Percentiles rank a stretch among this genome's conserved stretches.
Evolutionary conservation across 2,113 vertebrate species (phyloP).

Genomic region (Naja naja): DNA sequence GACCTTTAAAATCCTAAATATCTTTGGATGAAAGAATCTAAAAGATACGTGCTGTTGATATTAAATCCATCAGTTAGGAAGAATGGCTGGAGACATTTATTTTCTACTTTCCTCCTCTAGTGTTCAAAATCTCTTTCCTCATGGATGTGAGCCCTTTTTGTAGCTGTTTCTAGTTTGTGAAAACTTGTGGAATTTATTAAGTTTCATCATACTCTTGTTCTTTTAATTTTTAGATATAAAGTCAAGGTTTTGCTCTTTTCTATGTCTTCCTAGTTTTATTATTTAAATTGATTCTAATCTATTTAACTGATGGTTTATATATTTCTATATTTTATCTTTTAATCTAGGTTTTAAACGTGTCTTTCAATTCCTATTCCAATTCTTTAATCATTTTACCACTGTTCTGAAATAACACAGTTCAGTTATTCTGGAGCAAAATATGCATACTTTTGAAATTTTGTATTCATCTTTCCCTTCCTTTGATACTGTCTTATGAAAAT

Average conservation of each 20-base stretch:
- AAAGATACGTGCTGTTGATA: neutral
- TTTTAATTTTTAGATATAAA: neutral
- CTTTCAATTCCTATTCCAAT: neutral
- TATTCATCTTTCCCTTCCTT: neutral
- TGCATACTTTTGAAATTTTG: neutral
- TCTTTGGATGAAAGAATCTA: neutral
- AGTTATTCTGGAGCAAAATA: neutral
- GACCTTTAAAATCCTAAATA: neutral
- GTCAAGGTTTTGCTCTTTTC: neutral
- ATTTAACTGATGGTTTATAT: neutral
- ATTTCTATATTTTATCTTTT: neutral
- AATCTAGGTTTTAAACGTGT: neutral
- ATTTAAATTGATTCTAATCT: neutral
- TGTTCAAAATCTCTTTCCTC: neutral
- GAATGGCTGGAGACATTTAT: neutral
- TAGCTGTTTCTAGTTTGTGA: neutral
- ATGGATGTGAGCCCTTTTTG: neutral
- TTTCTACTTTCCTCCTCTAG: neutral
- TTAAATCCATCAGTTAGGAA: neutral
- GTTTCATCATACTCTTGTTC: neutral
- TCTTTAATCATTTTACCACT: neutral
- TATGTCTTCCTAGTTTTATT: neutral
- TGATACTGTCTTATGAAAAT: neutral
- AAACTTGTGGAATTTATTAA: neutral
- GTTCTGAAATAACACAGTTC: neutral